phyloP scores from a whole-genome alignment of 2,113 vertebrate genomes.

The Cololabis saira region DNA sequence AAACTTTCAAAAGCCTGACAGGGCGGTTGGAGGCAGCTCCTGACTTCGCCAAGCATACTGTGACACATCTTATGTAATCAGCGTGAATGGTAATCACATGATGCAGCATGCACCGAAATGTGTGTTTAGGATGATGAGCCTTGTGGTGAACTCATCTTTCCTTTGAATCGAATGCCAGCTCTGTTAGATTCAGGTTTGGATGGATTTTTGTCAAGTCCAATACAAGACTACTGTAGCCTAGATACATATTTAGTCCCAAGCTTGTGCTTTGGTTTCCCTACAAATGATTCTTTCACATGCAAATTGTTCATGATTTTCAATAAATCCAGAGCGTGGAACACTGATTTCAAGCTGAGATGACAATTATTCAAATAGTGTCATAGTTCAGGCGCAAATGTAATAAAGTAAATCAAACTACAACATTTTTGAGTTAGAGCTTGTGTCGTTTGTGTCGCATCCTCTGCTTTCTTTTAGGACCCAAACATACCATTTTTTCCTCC shows the following conservation, averaged over 20 bases:
- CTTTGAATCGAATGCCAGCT: conserved; percentile 1
- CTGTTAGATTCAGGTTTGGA: not conserved
- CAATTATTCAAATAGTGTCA: not conserved
- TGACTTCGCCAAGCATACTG: conserved; percentile 14
- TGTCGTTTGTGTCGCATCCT: too few relatives aligned
- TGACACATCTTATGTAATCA: conserved; percentile 53
- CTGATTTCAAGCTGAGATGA: not conserved
- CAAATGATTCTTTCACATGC: not conserved
- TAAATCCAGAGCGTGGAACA: not conserved
- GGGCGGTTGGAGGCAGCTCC: conserved; percentile 19
- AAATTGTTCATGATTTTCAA: not conserved
- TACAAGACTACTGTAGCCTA: too few relatives aligned
- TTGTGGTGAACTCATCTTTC: not conserved
- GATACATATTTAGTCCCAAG: not conserved
- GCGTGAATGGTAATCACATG: not conserved
- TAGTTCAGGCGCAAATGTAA: not conserved
- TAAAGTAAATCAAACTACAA: too few relatives aligned
- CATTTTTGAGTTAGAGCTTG: too few relatives aligned
- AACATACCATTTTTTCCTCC: too few relatives aligned
- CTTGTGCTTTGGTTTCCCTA: not conserved
- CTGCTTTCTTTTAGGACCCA: too few relatives aligned
- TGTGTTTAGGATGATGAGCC: not conserved
- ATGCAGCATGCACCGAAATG: not conserved
- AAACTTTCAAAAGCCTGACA: conserved; percentile 40
- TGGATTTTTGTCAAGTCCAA: not conserved